A percentile compares a stretch with the other conserved stretches of the same genome.
Conservation (phyloP, 2,113 vertebrate species). For the Rhinopomastus cyanomelas region DNA sequence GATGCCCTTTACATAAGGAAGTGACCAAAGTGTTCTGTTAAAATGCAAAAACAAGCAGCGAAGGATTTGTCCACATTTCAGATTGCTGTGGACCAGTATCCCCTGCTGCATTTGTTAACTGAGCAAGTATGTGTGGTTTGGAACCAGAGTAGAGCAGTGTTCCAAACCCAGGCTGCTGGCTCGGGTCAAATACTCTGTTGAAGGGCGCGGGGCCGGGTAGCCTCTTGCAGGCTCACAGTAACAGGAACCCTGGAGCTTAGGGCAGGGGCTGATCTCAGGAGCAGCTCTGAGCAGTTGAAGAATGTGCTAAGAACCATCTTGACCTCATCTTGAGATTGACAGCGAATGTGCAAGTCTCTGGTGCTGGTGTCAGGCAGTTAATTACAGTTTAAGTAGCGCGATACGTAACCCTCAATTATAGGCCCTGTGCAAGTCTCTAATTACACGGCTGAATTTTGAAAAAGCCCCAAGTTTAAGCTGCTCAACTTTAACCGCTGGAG, state of each 20-base stretch:
- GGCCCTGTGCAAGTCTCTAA: not conserved
- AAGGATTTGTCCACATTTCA: constrained; percentile 43
- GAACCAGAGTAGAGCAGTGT: constrained; percentile 40
- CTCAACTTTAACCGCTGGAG: not conserved
- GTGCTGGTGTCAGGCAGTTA: not conserved
- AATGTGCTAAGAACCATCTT: not conserved
- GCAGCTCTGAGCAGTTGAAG: not conserved
- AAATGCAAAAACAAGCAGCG: not conserved
- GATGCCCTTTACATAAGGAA: not conserved
- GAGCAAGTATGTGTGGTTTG: constrained; percentile 78
- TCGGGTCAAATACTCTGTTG: constrained; percentile 7
- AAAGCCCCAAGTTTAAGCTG: not conserved
- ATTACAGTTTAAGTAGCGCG: not conserved
- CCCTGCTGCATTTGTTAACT: constrained; percentile 66
- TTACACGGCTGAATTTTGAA: not conserved
- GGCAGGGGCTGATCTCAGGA: not conserved
- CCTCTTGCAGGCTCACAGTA: constrained; percentile 26
- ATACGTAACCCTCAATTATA: not conserved
- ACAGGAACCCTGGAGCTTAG: not conserved
- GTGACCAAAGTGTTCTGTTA: not conserved
- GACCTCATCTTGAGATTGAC: not conserved
- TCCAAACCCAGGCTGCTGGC: constrained; percentile 70
- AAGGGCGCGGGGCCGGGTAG: not conserved
- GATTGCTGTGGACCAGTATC: constrained; percentile 44
- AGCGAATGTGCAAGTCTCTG: rapidly evolving